Percentiles rank a stretch among this genome's conserved stretches.
These are phyloP conservation scores for Albula goreensis DNA, from an alignment of 2,113 vertebrate genomes.

Conservation along the genomic window DNA sequence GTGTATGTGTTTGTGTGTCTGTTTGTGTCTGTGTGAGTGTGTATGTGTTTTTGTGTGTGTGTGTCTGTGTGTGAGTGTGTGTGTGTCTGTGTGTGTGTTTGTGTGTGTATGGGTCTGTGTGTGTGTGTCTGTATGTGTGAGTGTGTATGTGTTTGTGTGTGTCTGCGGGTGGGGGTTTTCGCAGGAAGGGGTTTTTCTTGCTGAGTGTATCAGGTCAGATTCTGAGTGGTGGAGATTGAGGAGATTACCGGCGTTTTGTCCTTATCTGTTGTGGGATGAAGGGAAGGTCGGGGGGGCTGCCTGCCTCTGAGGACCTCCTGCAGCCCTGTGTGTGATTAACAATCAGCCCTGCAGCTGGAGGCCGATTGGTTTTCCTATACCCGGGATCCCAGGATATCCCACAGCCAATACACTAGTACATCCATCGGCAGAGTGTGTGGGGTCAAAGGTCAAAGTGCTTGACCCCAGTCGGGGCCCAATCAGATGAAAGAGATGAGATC, in stretches of 20 bases:
- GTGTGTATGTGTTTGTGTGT: not conserved
- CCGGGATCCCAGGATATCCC: not conserved
- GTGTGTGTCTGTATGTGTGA: not conserved
- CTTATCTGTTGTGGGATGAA: conserved; percentile 6
- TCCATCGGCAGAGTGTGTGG: not conserved
- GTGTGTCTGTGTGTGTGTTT: not conserved
- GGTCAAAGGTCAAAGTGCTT: not conserved
- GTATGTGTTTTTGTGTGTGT: too few species aligned
- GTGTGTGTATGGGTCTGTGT: not conserved
- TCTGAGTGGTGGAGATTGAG: not conserved
- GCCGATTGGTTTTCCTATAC: not conserved
- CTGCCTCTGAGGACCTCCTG: not conserved
- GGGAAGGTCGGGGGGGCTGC: not conserved
- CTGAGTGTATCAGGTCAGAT: not conserved
- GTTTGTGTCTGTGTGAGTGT: too few species aligned
- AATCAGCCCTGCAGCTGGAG: not conserved
- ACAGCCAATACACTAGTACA: not conserved
- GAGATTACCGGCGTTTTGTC: conserved; percentile 16
- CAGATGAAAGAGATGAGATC: not conserved
- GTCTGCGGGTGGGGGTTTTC: not conserved
- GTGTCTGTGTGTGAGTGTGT: not conserved
- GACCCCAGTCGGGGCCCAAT: not conserved
- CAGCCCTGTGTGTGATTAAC: not conserved
- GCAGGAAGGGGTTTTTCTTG: not conserved
- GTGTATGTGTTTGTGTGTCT: too few species aligned